Percentiles rank a stretch among this genome's conserved stretches.
phyloP scores from a whole-genome alignment of 37 sponge, comb jelly and placozoan species.

The Crambe crambe region DNA sequence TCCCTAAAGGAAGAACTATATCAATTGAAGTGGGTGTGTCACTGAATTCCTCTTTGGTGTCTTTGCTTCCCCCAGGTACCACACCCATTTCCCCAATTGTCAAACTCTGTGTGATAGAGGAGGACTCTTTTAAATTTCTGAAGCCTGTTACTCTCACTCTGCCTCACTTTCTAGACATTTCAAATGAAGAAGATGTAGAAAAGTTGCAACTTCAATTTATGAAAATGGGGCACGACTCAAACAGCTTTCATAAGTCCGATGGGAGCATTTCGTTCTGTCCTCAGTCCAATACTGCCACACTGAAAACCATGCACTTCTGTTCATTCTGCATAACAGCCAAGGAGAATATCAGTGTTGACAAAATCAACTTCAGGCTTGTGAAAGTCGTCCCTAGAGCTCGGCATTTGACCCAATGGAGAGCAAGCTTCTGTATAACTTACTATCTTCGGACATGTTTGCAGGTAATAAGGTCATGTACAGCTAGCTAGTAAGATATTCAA shows the following conservation, averaged over 20 bases:
- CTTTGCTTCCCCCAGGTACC: not conserved
- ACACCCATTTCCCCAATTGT: constrained; percentile 22
- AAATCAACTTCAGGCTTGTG: not conserved
- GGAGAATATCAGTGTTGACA: not conserved
- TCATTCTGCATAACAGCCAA: constrained; percentile 7
- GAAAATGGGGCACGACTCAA: not conserved
- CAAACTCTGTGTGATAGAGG: constrained; percentile 12
- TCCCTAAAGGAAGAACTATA: not conserved
- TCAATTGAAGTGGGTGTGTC: constrained; percentile 18
- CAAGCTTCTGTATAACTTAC: constrained; percentile 10
- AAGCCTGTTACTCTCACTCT: constrained; percentile 9
- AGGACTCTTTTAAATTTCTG: not conserved
- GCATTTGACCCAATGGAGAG: not conserved
- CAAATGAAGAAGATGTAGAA: not conserved
- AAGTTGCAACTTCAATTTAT: not conserved
- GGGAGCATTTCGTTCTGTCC: not conserved
- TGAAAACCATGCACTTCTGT: constrained; percentile 14
- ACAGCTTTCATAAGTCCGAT: not conserved
- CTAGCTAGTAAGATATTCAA: not conserved
- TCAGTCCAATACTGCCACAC: not conserved
- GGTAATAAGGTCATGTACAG: not conserved
- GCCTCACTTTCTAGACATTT: constrained; percentile 13
- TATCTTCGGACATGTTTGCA: constrained; percentile 5
- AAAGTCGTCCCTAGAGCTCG: not conserved
- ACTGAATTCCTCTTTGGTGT: not conserved